Evolutionary conservation across 1,140 invertebrate species (phyloP), one percentile per base, ranked within the genome.

Genomic region (Bombyx mandarina): DNA sequence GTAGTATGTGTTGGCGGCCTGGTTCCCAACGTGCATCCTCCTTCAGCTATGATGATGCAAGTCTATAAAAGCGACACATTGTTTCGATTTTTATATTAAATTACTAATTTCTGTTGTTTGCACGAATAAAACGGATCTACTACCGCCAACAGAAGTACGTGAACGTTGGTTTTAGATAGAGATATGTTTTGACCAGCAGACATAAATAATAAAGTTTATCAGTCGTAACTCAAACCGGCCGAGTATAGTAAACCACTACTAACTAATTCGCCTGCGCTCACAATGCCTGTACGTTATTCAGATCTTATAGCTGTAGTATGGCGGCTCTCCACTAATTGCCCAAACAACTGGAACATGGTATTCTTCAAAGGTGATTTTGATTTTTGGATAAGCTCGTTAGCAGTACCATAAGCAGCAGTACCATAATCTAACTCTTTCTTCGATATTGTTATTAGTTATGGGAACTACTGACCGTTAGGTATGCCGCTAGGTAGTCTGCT

Each of bases 21-120:
- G 2, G 26, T 35, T 35, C 54, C 54, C 12, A 58, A 18, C 7
- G 57, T 58, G 26, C 51, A 57, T 0, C 56, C 60, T 1, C 60
- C 60, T 57, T 56, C 60, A 45, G 54, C 54, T 10, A 61, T 61
- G 12, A 44, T 4, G 6, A 57, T 45, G 42, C 60, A 61, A 8
- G 7, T 12, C 60, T 61, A 46, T 1, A 61, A 62, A n/a, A 51
- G 42, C 48, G 6, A 43, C 7, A 52, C 0, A 12, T 51, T 42
- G 12, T 8, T 9, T 52, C 9, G 43, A 8, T 52, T 1, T 7
- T 7, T 52, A 8, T 52, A 10, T 3, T 10, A 7, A 42, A 52
- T 52, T 9, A 12, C 7, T 4, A 49, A n/a, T 18, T 18, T 18
- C 12, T 49, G 8, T n/a, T 6, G 22, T 49, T 46, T 46, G n/a